phyloP scores from a whole-genome alignment of 2,888 invertebrate species.

The Drosophila testacea region DNA sequence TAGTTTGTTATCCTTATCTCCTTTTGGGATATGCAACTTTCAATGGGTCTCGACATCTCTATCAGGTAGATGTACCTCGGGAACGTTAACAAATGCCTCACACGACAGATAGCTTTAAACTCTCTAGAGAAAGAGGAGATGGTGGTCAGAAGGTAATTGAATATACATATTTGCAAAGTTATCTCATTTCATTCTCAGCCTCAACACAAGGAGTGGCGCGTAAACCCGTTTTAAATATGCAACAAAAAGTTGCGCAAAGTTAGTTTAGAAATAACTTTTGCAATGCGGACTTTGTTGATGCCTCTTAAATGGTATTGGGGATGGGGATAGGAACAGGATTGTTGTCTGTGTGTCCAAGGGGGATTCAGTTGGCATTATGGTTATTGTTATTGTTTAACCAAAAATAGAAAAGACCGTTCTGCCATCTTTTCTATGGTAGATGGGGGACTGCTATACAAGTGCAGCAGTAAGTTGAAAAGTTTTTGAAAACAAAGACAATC shows the following conservation, averaged over 20 bases:
- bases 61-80: conserved; percentile 46
- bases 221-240: conserved; percentile 70
- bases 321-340: background rate
- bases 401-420: conserved; percentile 32
- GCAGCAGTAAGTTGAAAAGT: conserved; percentile 50
- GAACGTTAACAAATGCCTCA: conserved; percentile 55
- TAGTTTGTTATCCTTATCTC: conserved; percentile 7
- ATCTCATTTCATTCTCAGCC: conserved; percentile 60
- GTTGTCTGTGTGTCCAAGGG: conserved; percentile 22
- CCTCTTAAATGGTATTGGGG: conserved; percentile 12
- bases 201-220: conserved; percentile 23
- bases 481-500: conserved; percentile 39
- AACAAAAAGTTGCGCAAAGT: conserved; percentile 67
- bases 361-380: conserved; percentile 18
- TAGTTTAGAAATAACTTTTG: conserved; percentile 62
- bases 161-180: conserved; percentile 73
- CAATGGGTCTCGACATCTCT: conserved; percentile 33
- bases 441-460: conserved; percentile 3
- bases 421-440: too few relatives aligned
- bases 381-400: conserved; percentile 47
- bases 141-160: conserved; percentile 54
- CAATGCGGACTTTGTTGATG: conserved; percentile 40
- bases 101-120: conserved; percentile 12
- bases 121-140: conserved; percentile 6
- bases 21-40: conserved; percentile 23